phyloP scores from a whole-genome alignment of 2,888 invertebrate species.

The Cecidostiba fungosa region DNA sequence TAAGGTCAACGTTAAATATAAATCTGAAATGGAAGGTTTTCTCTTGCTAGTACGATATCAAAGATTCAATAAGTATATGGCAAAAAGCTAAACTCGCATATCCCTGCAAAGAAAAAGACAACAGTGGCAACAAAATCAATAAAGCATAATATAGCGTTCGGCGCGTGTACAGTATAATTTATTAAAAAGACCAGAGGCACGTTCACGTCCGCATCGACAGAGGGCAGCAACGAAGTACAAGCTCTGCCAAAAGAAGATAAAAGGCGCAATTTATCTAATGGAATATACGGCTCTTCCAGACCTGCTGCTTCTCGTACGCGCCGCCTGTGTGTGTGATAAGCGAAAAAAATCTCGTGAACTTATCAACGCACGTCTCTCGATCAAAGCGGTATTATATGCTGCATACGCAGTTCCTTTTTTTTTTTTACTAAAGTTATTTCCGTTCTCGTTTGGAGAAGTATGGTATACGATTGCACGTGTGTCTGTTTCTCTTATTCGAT shows the following conservation, averaged over 20 bases:
- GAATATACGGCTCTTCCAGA: conserved; percentile 32
- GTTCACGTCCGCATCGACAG: neutral
- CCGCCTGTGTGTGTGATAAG: no score
- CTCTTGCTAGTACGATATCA: no score
- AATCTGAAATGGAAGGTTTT: no score
- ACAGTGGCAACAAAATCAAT: neutral
- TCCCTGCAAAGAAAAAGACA: neutral
- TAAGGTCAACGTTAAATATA: no score
- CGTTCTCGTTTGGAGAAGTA: neutral
- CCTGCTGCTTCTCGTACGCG: conserved; percentile 1
- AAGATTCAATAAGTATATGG: neutral
- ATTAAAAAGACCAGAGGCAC: conserved; percentile 12
- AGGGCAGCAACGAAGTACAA: neutral
- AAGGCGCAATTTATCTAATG: conserved; percentile 53
- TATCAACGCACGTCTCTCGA: conserved; percentile 20
- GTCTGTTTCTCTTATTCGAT: neutral
- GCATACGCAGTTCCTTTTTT: neutral
- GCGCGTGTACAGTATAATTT: conserved; percentile 8
- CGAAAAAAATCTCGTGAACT: conserved; percentile 16
- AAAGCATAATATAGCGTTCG: neutral
- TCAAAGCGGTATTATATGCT: conserved; percentile 14
- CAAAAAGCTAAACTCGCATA: neutral
- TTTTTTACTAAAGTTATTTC: neutral
- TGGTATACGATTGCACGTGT: neutral
- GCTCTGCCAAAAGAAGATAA: conserved; percentile 34